Percentiles rank a stretch among this genome's conserved stretches.
Evolutionary conservation across 2,888 invertebrate genomes (phyloP).

Genomic region (Merodon equestris): DNA sequence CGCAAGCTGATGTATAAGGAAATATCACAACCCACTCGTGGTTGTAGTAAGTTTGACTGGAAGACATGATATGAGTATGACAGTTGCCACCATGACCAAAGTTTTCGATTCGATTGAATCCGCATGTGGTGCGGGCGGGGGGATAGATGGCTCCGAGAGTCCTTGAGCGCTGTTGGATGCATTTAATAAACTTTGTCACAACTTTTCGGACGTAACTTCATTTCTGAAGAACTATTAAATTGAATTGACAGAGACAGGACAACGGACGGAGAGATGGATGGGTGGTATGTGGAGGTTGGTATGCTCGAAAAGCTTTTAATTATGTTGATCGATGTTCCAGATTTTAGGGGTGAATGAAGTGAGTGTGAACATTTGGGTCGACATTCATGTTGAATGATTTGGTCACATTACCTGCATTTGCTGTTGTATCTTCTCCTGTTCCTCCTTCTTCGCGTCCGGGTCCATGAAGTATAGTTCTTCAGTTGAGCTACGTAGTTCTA

Average conservation of each 20-base stretch:
- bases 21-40: constrained; percentile 13
- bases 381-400: no score
- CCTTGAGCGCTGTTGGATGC: constrained; percentile 39
- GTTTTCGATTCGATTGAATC: constrained; percentile 12
- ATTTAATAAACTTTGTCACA: constrained; percentile 33
- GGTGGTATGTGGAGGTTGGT: not conserved
- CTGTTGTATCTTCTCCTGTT: constrained; percentile 77
- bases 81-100: constrained; percentile 18
- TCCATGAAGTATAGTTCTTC: constrained; percentile 93
- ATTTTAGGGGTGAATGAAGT: no score
- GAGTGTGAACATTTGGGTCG: no score
- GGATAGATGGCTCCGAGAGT: not conserved
- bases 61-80: not conserved
- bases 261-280: not conserved
- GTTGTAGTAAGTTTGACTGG: constrained; percentile 12
- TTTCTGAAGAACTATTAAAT: not conserved
- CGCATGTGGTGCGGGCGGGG: not conserved
- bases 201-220: constrained; percentile 27
- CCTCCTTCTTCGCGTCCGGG: constrained; percentile 79
- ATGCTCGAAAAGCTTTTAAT: constrained; percentile 18
- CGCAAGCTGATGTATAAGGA: not conserved
- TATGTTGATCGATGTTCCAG: constrained; percentile 5
- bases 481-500: constrained; percentile 91
- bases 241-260: not conserved
- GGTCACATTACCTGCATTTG: constrained; percentile 69